Evolutionary conservation across 2,113 vertebrate genomes (phyloP), one percentile per base, ranked within the genome.

Genomic region (Dryoscopus gambensis): DNA sequence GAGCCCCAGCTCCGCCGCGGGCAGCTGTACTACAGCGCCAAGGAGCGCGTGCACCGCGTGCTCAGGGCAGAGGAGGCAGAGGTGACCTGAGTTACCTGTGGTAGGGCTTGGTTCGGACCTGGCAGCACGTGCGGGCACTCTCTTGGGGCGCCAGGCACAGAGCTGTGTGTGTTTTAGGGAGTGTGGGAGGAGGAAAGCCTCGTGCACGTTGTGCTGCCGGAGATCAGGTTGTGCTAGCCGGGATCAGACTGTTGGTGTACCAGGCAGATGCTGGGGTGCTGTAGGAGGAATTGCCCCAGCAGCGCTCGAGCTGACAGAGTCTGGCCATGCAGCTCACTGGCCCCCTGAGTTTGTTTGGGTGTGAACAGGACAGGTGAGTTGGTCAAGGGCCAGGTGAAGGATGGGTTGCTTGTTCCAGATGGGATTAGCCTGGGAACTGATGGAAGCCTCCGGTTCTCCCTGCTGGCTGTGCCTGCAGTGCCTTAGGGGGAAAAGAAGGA

Each of bases 1-100:
- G 99, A 99, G 92, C 98, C 98, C 0, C 73, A 6, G 28, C 96
- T 99, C 93, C 98, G 99, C 81, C 53, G 53, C 0, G 98, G 98
- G 33, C 93, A 57, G 9, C 91, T 97, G 33, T 31, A 8, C 49
- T 98, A 98, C 39, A 97, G 98, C 4, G 37, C 96, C 3, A 50
- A 97, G 49, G 97, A 97, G 59, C 97, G 97, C 20, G 57, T 98
- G 80, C 98, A 99, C 97, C 90, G 57, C 2, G 21, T 50, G n/a
- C 64, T 46, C 3, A 1, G 35, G 37, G 15, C 28, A 0, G 60
- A 23, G n/a, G 53, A 23, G 21, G 12, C 27, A 5, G 42, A 94
- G 49, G 27, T 89, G 50, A 71, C 75, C 64, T 79, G 79, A 85
- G 24, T 2, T 40, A 25, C 25, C 20, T 7, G 4, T 0, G 3